Base-by-base conservation (phyloP, 2,888 invertebrate species). In the Ophion slaviceki region DNA sequence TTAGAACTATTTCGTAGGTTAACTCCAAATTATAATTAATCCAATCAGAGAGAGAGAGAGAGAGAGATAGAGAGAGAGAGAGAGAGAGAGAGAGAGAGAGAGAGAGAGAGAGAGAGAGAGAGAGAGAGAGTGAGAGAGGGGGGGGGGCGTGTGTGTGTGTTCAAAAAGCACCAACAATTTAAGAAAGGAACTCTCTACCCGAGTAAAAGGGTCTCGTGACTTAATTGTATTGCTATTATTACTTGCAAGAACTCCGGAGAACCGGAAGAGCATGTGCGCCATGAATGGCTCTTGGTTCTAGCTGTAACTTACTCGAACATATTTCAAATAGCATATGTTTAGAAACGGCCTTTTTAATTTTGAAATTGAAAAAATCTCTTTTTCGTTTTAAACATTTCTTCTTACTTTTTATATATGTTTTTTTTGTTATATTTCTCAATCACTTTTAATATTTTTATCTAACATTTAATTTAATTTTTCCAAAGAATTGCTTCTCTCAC, bases 211-310 rank as follows among this genome's bases (percentile, higher is more conserved):
- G 28, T 70, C 32, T 17, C 7, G 64, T 70, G 47, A 76, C 66
- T 84, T 84, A 84, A 84, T 84, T 84, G 84, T 80, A 66, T 67
- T 84, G 80, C 84, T 84, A 84, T 84, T 84, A 84, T 80, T 84
- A 80, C 76, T 76, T 59, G 5, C 45, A 64, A n/a, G 71, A 66
- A 74, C 59, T 61, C 24, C 75, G 28, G 24, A 71, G 76, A 64
- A 80, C 53, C 72, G 17, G 59, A 28, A 75, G 45, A 71, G 62
- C 79, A 64, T 74, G 83, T 79, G 62, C 76, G 61, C 80, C 45
- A 62, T 45, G 32, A 62, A 76, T 80, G 80, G 70, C 20, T 80
- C 80, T 70, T 76, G 59, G 32, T 64, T 47, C 66, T 74, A 7
- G 5, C 47, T 47, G 17, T 47, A 76, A 83, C 74, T 40, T 71